Conservation (phyloP, 2,113 vertebrate species). For the Loxodonta africana region DNA sequence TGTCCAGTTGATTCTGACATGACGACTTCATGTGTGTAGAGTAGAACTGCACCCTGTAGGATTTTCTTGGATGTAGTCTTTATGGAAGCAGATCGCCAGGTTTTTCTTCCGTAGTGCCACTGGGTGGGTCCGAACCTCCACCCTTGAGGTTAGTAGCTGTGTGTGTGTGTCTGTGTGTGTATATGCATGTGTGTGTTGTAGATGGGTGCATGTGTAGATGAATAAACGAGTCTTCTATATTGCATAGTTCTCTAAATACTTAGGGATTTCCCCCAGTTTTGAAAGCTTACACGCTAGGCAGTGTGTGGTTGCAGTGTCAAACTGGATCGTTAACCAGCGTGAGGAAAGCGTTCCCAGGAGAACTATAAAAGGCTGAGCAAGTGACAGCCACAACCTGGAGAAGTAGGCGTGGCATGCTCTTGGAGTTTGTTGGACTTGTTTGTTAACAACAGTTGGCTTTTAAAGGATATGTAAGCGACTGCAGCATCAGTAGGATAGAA, state of each 20-base stretch:
- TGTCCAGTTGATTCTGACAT: too few relatives aligned
- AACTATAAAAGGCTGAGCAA: not conserved
- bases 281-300: not conserved
- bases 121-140: too few relatives aligned
- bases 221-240: not conserved
- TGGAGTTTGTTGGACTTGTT: not conserved
- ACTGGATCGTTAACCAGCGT: not conserved
- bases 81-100: too few relatives aligned
- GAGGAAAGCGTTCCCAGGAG: not conserved
- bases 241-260: not conserved
- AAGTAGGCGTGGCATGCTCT: not conserved
- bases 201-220: too few relatives aligned
- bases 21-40: too few relatives aligned
- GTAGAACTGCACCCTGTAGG: too few relatives aligned
- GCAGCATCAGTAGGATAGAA: too few relatives aligned
- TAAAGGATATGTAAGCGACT: too few relatives aligned
- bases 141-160: not conserved
- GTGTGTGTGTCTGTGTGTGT: not conserved
- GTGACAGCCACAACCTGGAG: not conserved
- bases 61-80: too few relatives aligned
- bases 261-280: not conserved
- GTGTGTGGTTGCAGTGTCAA: conserved; percentile 6
- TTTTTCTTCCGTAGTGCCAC: too few relatives aligned
- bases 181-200: not conserved
- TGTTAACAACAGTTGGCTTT: too few relatives aligned